Conservation (phyloP, 2,888 invertebrate genomes). For the Oligia latruncula region DNA sequence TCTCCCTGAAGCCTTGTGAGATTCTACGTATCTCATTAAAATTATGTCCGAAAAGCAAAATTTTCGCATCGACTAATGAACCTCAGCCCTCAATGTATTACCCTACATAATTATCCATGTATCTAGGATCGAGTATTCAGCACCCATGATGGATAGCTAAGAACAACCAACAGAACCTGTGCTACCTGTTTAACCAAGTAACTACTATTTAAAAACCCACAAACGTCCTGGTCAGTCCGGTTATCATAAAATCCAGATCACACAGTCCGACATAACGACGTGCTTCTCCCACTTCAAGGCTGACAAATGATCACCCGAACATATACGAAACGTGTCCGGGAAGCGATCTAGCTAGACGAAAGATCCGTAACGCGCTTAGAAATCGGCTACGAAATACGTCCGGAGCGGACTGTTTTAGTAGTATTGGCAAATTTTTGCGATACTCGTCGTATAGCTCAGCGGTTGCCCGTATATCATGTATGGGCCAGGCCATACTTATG, state of each 20-base stretch:
- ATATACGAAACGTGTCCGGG: constrained; percentile 50
- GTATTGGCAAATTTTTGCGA: not conserved
- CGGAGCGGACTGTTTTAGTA: not conserved
- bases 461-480: constrained; percentile 10
- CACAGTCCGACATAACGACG: constrained; percentile 39
- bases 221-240: constrained; percentile 1
- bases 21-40: constrained; percentile 9
- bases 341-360: constrained; percentile 38
- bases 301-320: constrained; percentile 56
- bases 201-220: constrained; percentile 3
- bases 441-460: constrained; percentile 11
- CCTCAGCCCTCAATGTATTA: not conserved
- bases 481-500: constrained; percentile 9
- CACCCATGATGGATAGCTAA: constrained; percentile 1
- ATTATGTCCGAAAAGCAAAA: not conserved
- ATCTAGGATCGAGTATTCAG: not conserved
- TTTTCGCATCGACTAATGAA: not conserved
- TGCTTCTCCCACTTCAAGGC: constrained; percentile 47
- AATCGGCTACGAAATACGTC: constrained; percentile 12
- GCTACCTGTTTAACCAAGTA: not conserved
- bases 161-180: not conserved
- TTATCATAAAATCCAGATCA: constrained; percentile 39
- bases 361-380: constrained; percentile 25
- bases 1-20: not conserved
- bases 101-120: not conserved